phyloP scores from a whole-genome alignment of 1,140 invertebrate species.

The Zaprionus ghesquierei region DNA sequence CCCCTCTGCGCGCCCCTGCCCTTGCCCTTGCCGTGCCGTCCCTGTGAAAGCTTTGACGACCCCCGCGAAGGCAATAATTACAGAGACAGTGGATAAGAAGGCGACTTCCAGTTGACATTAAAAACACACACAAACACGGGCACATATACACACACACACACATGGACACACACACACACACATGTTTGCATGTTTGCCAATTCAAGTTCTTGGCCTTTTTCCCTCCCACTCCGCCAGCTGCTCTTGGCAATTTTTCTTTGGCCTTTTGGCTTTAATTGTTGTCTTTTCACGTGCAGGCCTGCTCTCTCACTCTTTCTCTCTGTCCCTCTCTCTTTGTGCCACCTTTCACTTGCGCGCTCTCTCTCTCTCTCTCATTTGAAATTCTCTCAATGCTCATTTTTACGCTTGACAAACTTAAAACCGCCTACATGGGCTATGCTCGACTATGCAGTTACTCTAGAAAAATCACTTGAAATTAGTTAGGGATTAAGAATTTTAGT shows the following conservation, averaged over 20 bases:
- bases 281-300: slow-evolving; percentile 24
- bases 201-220: not conserved
- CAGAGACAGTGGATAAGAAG: slow-evolving; percentile 26
- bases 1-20: not conserved
- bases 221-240: not conserved
- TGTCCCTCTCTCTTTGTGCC: not conserved
- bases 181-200: slow-evolving; percentile 3
- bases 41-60: not conserved
- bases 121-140: not conserved
- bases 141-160: not conserved
- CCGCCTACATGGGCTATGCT: not conserved
- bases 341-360: not conserved
- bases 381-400: slow-evolving; percentile 54
- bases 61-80: slow-evolving; percentile 11
- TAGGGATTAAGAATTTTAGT: too few relatives aligned
- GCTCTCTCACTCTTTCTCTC: not conserved
- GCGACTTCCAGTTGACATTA: slow-evolving; percentile 24
- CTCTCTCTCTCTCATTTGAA: not conserved
- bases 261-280: slow-evolving; percentile 36
- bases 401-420: slow-evolving; percentile 62
- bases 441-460: slow-evolving; percentile 28
- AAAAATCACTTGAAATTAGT: not conserved
- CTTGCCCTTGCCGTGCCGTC: not conserved
- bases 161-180: not conserved
- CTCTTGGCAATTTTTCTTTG: slow-evolving; percentile 11